Evolutionary conservation across 2,888 invertebrate genomes (phyloP).

Genomic region (Coleophora flavipennella): DNA sequence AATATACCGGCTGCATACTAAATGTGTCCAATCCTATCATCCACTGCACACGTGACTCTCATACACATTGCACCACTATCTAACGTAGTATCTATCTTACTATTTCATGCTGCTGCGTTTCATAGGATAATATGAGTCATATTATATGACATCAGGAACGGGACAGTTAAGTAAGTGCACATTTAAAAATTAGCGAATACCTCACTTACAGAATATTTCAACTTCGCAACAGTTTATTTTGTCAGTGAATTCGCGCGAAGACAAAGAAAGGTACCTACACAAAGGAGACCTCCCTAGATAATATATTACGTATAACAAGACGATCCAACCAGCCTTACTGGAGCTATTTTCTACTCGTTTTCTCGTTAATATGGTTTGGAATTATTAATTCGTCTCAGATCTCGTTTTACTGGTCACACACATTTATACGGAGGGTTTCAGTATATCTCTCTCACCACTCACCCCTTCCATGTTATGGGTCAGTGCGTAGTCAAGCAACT

Average conservation of each 20-base stretch:
- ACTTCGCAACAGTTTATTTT: too few species aligned
- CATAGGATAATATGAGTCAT: too few species aligned
- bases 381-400: conserved; percentile 12
- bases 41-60: conserved; percentile 48
- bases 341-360: neutral
- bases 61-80: conserved; percentile 35
- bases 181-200: too few species aligned
- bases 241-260: conserved; percentile 8
- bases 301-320: too few species aligned
- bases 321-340: neutral
- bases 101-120: too few species aligned
- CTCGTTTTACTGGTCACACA: conserved; percentile 20
- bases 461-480: neutral
- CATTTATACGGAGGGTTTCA: conserved; percentile 3
- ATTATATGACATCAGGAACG: too few species aligned
- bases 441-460: conserved; percentile 7
- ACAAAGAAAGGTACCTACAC: too few species aligned
- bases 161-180: too few species aligned
- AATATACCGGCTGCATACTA: conserved; percentile 45
- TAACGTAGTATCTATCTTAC: conserved; percentile 23
- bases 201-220: too few species aligned
- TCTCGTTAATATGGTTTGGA: neutral
- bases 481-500: conserved; percentile 5
- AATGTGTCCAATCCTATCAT: conserved; percentile 47
- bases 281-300: too few species aligned